Base-by-base conservation (phyloP, 1,140 invertebrate species). In the Maniola jurtina region DNA sequence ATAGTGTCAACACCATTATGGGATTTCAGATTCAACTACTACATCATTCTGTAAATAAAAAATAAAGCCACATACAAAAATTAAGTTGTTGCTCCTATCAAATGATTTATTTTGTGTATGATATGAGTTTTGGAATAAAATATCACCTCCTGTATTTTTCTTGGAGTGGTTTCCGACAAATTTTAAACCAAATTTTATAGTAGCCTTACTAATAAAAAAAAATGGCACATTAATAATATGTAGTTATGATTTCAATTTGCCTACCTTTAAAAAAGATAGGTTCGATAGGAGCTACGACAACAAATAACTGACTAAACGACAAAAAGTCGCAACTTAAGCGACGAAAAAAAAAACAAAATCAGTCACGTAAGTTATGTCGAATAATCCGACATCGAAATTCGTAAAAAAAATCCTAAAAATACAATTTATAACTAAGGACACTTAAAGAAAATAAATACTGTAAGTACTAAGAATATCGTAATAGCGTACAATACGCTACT, bases 401-500 rank as follows among this genome's bases (percentile, higher is more conserved):
- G 33, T 72, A 69, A 64, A 68, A 68, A 72, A 73, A 75, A 75
- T 67, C 70, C 75, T 75, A 66, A 78, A 70, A 67, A 76, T 73
- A 65, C 71, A 81, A 72, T 79, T 76, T 64, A 64, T 47, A 66
- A 67, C 65, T 71, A 72, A 71, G 75, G 52, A 72, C 69, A 80
- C 80, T 83, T 89, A 89, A 85, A 81, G 74, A 73, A 84, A 88
- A 90, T 90, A 90, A 90, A 90, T 90, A 90, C 87, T 88, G 87
- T 89, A 89, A 89, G 87, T 89, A 89, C 87, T 88, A 88, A 73
- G 68, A 73, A 72, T 77, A 84, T 72, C 69, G 78, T 74, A 75
- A 76, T 70, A 73, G 67, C 61, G 66, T 55, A 59, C 63, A 52
- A 57, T 66, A 66, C 75, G 72, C 71, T 73, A 74, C 70, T 77